These are phyloP conservation scores for Pogona vitticeps DNA, from an alignment of 2,113 vertebrate species.

Conservation along the genomic window DNA sequence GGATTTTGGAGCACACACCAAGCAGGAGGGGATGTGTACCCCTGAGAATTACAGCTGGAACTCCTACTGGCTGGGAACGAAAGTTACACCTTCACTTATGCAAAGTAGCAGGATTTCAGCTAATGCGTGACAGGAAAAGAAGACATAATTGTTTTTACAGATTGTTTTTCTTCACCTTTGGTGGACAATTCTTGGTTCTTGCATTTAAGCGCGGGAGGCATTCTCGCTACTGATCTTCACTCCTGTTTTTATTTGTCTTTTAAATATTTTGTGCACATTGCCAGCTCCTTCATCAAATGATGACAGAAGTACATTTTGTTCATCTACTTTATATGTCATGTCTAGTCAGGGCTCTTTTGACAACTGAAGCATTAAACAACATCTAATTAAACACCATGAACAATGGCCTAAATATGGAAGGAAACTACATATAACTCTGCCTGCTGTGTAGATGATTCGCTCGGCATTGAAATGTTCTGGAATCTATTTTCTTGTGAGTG, in stretches of 20 bases:
- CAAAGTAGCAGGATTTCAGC: no score
- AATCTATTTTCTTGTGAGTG: constrained; percentile 15
- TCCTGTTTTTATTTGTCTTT: background rate
- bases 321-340: rapidly evolving
- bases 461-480: constrained; percentile 15
- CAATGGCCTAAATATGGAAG: background rate
- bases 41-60: no score
- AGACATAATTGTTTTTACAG: no score
- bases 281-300: background rate
- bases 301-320: background rate
- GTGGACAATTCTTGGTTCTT: no score
- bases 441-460: constrained; percentile 2
- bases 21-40: no score
- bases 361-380: constrained; percentile 16
- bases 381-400: constrained; percentile 34
- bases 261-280: background rate
- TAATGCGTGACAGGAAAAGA: no score
- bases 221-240: no score
- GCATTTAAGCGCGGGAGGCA: no score
- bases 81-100: no score
- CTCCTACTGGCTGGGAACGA: no score
- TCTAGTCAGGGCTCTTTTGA: background rate
- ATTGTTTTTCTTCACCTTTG: no score
- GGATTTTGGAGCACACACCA: no score
- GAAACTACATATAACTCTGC: background rate